These are phyloP conservation scores for Psilopogon haemacephalus DNA, from an alignment of 2,113 vertebrate genomes.

Conservation along the genomic window DNA sequence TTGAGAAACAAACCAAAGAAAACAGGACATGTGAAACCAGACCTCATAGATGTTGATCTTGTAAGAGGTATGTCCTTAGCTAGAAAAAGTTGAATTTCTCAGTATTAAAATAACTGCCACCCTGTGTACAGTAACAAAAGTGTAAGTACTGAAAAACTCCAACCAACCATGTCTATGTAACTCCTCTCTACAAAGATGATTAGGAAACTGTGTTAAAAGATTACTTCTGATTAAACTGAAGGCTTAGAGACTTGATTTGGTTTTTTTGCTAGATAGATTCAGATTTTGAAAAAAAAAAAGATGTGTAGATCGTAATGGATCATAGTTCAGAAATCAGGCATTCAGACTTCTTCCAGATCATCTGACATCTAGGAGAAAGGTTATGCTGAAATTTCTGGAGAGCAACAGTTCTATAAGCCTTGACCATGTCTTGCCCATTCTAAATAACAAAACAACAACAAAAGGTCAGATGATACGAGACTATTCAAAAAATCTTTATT, in stretches of 20 bases:
- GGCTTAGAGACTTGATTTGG: not conserved
- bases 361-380: not conserved
- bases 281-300: not conserved
- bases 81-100: not conserved
- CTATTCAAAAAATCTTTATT: not conserved
- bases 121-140: not conserved
- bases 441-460: not conserved
- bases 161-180: fast-evolving
- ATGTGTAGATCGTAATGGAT: not conserved
- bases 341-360: not conserved
- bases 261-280: not conserved
- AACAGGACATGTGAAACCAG: constrained; percentile 97
- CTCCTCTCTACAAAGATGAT: not conserved
- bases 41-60: constrained; percentile 98
- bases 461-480: not conserved
- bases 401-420: not conserved
- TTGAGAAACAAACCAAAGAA: constrained; percentile 99
- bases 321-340: not conserved
- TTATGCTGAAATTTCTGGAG: not conserved
- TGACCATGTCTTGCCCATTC: not conserved
- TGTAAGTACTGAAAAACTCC: not conserved
- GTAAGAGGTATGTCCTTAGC: constrained; percentile 87
- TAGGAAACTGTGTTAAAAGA: not conserved
- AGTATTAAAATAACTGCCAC: not conserved
- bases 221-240: not conserved